A percentile compares a stretch with the other conserved stretches of the same genome.
These are phyloP conservation scores for Chaenodraco wilsoni DNA, from an alignment of 2,797 vertebrate species.

Conservation along the genomic window DNA sequence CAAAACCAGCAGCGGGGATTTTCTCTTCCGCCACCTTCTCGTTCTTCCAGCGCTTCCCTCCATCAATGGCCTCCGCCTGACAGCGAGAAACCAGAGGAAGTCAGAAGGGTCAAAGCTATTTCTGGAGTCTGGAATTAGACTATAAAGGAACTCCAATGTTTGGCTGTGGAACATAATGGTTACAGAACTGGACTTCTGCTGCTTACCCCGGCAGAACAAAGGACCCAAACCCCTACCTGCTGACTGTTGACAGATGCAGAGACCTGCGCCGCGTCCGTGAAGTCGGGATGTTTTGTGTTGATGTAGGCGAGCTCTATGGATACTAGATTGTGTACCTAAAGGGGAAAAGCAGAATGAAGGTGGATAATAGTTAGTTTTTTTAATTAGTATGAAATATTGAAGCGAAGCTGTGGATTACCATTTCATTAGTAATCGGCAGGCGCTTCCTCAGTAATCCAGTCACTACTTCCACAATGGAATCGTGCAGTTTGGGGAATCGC, in stretches of 20 bases:
- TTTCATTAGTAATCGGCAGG: slow-evolving; percentile 87
- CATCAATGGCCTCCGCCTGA: slow-evolving; percentile 81
- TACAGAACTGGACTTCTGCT: background rate
- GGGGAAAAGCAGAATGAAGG: background rate
- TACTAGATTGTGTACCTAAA: slow-evolving; percentile 86
- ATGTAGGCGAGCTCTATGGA: slow-evolving; percentile 89
- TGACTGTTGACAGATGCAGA: slow-evolving; percentile 87
- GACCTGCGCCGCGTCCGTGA: slow-evolving; percentile 86
- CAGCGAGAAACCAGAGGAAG: slow-evolving; percentile 31
- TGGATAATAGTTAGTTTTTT: slow-evolving; percentile 7
- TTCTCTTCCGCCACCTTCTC: slow-evolving; percentile 77
- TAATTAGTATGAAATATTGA: slow-evolving; percentile 33
- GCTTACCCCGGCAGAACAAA: slow-evolving; percentile 35
- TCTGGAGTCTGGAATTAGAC: slow-evolving; percentile 24
- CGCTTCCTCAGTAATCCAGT: slow-evolving; percentile 86
- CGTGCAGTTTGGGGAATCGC: slow-evolving; percentile 88
- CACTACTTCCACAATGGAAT: slow-evolving; percentile 89
- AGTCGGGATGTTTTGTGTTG: slow-evolving; percentile 91
- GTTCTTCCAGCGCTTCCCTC: slow-evolving; percentile 84
- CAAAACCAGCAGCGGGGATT: slow-evolving; percentile 61
- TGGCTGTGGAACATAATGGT: slow-evolving; percentile 20
- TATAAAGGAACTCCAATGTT: slow-evolving; percentile 17
- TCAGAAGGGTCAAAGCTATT: slow-evolving; percentile 48
- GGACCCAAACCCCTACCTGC: slow-evolving; percentile 77
- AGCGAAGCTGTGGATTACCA: slow-evolving; percentile 76